These are phyloP conservation scores for Hirundo rustica DNA, from an alignment of 2,797 vertebrate species.

Conservation along the genomic window DNA sequence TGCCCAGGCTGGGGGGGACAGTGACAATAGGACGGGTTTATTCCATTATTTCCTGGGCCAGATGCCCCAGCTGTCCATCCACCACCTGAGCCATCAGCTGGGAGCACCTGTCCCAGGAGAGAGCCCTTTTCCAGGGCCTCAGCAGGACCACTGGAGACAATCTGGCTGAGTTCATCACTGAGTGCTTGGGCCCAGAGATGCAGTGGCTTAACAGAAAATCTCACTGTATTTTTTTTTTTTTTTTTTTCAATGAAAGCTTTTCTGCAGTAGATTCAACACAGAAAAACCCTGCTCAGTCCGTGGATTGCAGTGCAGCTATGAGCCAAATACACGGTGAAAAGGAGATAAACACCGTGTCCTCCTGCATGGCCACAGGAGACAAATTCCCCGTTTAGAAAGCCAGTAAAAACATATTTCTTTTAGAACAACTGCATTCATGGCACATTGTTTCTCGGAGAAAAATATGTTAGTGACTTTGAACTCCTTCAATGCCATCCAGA, in stretches of 20 bases:
- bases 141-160: neutral
- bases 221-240: neutral
- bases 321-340: neutral
- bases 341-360: constrained; percentile 32
- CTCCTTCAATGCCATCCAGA: constrained; percentile 33
- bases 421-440: neutral
- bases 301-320: neutral
- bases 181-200: neutral
- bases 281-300: neutral
- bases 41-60: neutral
- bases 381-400: neutral
- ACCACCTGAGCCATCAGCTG: neutral
- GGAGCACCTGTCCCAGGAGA: constrained; percentile 10
- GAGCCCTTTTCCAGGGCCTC: constrained; percentile 8
- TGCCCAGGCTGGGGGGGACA: neutral
- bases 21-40: neutral
- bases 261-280: neutral
- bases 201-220: neutral
- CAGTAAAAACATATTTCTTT: neutral
- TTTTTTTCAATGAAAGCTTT: neutral
- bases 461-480: neutral
- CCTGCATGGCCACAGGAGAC: constrained; percentile 8
- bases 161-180: neutral
- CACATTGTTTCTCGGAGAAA: neutral
- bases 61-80: neutral